Conservation (phyloP, 2,888 invertebrate species). For the Bembecia ichneumoniformis region DNA sequence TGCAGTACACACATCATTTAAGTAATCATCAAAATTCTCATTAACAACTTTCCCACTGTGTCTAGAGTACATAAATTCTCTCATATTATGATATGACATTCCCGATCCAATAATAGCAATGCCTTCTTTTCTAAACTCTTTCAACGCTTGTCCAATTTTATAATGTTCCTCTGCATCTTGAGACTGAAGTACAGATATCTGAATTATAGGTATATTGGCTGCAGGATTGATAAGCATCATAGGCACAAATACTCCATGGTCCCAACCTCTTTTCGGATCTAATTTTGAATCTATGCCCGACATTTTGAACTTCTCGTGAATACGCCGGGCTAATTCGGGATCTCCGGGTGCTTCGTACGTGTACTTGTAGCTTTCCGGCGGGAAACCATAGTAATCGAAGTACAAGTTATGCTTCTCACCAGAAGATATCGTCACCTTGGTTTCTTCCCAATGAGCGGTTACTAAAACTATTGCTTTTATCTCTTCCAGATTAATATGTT, state of each 20-base stretch:
- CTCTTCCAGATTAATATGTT: conserved; percentile 47
- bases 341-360: conserved; percentile 57
- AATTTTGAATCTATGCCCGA: conserved; percentile 48
- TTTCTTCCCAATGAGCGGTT: conserved; percentile 63
- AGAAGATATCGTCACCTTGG: conserved; percentile 54
- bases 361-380: conserved; percentile 57
- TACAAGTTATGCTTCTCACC: conserved; percentile 49
- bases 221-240: conserved; percentile 61
- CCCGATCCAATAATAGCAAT: conserved; percentile 55
- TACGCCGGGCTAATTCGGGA: conserved; percentile 41
- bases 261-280: conserved; percentile 58
- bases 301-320: conserved; percentile 38
- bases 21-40: conserved; percentile 51
- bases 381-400: conserved; percentile 64
- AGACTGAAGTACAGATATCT: conserved; percentile 47
- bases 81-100: conserved; percentile 66
- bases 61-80: conserved; percentile 38
- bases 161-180: conserved; percentile 54
- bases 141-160: conserved; percentile 41
- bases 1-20: conserved; percentile 44
- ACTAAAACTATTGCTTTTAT: conserved; percentile 56
- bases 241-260: conserved; percentile 65
- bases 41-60: conserved; percentile 36
- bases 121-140: conserved; percentile 53
- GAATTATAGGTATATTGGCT: conserved; percentile 57